Evolutionary conservation across 2,888 invertebrate genomes (phyloP), one percentile per base, ranked within the genome.

Genomic region (Oscheius sp.): DNA sequence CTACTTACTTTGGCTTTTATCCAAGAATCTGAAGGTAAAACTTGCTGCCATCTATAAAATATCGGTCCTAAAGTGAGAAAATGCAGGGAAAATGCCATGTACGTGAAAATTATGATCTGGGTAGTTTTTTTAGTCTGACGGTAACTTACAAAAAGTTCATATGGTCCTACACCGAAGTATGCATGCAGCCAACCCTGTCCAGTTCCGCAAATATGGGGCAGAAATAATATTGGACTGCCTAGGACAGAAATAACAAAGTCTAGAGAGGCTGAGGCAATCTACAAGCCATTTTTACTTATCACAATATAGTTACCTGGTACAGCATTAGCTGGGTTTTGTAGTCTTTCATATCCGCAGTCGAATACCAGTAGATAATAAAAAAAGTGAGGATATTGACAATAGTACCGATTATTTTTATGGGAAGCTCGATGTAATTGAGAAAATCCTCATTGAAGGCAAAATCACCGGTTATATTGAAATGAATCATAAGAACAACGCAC

Each of bases 1-100:
- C 53, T 25, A 16, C 2, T 21, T 53, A 21, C 53, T 21, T 53
- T 16, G 12, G 25, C 25, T 7, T 53, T 53, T 2, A 53, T 12
- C 21, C 21, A 23, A 23, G 53, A 53, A 2, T 25, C 53, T 21
- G 16, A 12, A 12, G 53, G 21, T 27, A 58, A 7, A 27, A 58
- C 29, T 9, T 27, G 58, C n/a, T 58, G 58, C 58, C 58, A 58
- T 16, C 58, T 23, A 27, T 58, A 58, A 13, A 58, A 58, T 27
- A 58, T 7, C 16, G 27, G 27, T 13, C 27, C 27, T 13, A 29
- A 23, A 6, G 27, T 7, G 12, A 58, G 12, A 12, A 58, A 58
- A n/a, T 58, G 58, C 0, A 58, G 27, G 5, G 25, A 25, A 2
- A 58, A 16, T 3, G 58, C 25, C 58, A 58, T 58, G 29, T 58